Conservation (phyloP, 2,888 invertebrate genomes). For the Tuberolachnus salignus region DNA sequence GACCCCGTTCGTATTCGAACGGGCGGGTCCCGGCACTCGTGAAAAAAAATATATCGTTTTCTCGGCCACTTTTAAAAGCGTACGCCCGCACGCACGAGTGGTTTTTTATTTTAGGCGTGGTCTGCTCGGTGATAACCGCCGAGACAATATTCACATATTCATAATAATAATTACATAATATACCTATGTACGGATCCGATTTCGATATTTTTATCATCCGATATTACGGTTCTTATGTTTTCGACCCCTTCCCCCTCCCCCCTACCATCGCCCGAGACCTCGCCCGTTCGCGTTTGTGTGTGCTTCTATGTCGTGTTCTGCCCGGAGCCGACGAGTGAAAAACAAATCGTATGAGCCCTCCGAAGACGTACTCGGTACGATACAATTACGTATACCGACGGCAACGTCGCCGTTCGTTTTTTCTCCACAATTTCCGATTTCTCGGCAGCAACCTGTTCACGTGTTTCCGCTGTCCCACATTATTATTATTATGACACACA, state of each 20-base stretch:
- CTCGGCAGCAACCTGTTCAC: slow-evolving; percentile 35
- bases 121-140: slow-evolving; percentile 17
- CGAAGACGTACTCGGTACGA: no score
- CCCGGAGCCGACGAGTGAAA: neutral
- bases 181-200: neutral
- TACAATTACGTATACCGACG: neutral
- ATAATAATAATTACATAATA: no score
- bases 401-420: neutral
- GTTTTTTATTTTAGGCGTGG: slow-evolving; percentile 43
- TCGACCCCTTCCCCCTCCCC: no score
- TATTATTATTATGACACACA: neutral
- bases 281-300: no score
- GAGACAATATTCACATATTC: neutral
- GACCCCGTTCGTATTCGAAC: no score
- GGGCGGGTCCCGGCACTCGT: neutral
- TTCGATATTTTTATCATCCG: neutral
- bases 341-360: no score
- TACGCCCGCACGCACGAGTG: neutral
- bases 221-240: no score
- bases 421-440: neutral
- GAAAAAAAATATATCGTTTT: neutral
- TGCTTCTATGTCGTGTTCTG: neutral
- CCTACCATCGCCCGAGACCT: no score
- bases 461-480: slow-evolving; percentile 33
- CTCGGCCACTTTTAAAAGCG: neutral